Evolutionary conservation across 2,888 invertebrate species (phyloP).

Genomic region (Drosophila peninsularis): DNA sequence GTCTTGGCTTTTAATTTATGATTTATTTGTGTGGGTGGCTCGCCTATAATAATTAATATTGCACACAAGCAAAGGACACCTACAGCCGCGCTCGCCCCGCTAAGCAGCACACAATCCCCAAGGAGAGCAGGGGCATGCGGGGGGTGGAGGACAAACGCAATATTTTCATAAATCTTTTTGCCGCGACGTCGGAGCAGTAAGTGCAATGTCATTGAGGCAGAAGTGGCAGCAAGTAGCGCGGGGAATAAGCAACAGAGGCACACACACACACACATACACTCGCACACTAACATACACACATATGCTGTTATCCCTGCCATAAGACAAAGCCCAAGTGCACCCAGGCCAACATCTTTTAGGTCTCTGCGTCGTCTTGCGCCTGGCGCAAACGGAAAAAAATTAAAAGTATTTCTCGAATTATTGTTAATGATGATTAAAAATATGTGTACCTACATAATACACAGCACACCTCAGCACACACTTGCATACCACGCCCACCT

Average conservation of each 20-base stretch:
- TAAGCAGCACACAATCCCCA: slow-evolving; percentile 41
- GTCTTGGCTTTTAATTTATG: slow-evolving; percentile 76
- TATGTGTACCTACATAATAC: slow-evolving; percentile 70
- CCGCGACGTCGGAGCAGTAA: slow-evolving; percentile 60
- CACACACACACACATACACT: slow-evolving; percentile 25
- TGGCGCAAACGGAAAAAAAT: slow-evolving; percentile 54
- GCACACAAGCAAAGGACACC: slow-evolving; percentile 65
- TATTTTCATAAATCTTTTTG: slow-evolving; percentile 76
- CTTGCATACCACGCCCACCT: too few relatives aligned
- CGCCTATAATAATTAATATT: slow-evolving; percentile 82
- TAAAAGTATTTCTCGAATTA: slow-evolving; percentile 83
- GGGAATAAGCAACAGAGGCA: slow-evolving; percentile 51
- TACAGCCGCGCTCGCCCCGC: slow-evolving; percentile 16
- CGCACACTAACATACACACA: slow-evolving; percentile 2
- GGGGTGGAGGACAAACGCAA: slow-evolving; percentile 54
- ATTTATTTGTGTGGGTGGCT: slow-evolving; percentile 72
- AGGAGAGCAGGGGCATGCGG: slow-evolving; percentile 34
- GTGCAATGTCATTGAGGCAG: slow-evolving; percentile 76
- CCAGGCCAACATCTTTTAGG: slow-evolving; percentile 32
- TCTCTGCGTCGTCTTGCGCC: slow-evolving; percentile 44
- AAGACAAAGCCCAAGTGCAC: slow-evolving; percentile 45
- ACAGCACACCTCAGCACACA: slow-evolving; percentile 57
- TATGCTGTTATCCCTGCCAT: slow-evolving; percentile 28
- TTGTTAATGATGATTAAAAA: slow-evolving; percentile 84
- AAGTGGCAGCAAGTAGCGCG: slow-evolving; percentile 63